Evolutionary conservation across 2,113 vertebrate species (phyloP), one percentile per base, ranked within the genome.

Genomic region (Entosphenus tridentatus): DNA sequence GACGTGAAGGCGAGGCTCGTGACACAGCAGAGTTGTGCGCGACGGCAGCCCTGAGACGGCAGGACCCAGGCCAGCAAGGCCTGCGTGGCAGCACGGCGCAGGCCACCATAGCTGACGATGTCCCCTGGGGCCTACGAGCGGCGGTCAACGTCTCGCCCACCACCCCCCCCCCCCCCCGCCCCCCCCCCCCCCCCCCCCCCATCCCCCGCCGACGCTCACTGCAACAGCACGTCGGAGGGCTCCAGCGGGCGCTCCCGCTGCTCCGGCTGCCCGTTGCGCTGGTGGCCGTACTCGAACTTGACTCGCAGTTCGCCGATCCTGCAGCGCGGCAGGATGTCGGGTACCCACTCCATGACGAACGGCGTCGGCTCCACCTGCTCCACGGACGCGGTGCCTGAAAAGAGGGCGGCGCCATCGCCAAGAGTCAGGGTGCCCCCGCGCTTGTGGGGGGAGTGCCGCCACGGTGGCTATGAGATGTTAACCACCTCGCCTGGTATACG

Each of bases 291-390:
- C 69, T 89, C 84, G 69, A 89, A 89, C 74, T 80, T 77, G 74
- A 91, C 83, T 72, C 86, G 75, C 65, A 91, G 81, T 73, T 91
- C 86, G 0, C 88, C 88, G 59, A 91, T 80, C 58, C 78, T 82
- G 67, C 82, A 83, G 9, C 79, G 80, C 2, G 88, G 87, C 16
- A 91, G 82, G 68, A 87, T 81, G 68, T 87, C 83, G 1, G 88
- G 87, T 75, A 84, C 88, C 88, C 88, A 91, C 72, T 91, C 87
- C 1, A 91, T 87, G 68, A 86, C 80, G 68, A 91, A 89, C 2
- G 85, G 85, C 10, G 80, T 78, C 7, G 83, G 79, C 58, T 86
- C 85, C 74, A 84, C 85, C 76, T 84, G 84, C 54, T 87, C 83
- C 1, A 80, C 76, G 2, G 82, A 74, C 21, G 79, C 80, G 17